Evolutionary conservation across 2,888 invertebrate species (phyloP).

Genomic region (Chalcosyrphus nemorum): DNA sequence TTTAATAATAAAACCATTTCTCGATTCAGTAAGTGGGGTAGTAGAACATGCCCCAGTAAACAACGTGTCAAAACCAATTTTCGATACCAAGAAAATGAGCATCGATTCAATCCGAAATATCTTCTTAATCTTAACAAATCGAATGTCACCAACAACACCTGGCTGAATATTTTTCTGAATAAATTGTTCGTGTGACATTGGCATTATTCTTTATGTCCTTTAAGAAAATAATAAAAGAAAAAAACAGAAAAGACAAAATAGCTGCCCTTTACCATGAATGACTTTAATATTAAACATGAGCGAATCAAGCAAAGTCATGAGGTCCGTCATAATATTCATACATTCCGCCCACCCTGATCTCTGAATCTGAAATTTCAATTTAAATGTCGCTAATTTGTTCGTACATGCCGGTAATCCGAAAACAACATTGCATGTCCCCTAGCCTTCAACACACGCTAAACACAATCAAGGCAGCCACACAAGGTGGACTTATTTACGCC

Average conservation of each 20-base stretch:
- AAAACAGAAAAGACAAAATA: not conserved
- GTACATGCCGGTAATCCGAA: not conserved
- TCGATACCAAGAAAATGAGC: too few species aligned
- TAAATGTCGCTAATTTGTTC: slow-evolving; percentile 19
- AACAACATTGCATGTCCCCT: slow-evolving; percentile 41
- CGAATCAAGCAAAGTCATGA: slow-evolving; percentile 13
- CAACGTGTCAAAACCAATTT: not conserved
- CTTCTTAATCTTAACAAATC: not conserved
- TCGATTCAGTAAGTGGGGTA: too few species aligned
- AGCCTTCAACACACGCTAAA: not conserved
- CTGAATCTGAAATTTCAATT: not conserved
- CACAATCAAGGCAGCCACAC: not conserved
- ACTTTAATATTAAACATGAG: not conserved
- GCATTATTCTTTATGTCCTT: not conserved
- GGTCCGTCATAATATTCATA: not conserved
- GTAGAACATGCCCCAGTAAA: not conserved
- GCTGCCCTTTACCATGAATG: not conserved
- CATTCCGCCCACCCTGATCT: not conserved
- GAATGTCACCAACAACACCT: not conserved
- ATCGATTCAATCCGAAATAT: not conserved
- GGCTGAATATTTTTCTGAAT: not conserved
- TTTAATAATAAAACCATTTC: too few species aligned
- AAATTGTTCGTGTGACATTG: not conserved
- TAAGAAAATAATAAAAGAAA: not conserved
- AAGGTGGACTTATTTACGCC: not conserved